Evolutionary conservation across 2,888 invertebrate genomes (phyloP), one percentile per base, ranked within the genome.

Genomic region (Willowsia nigromaculata): DNA sequence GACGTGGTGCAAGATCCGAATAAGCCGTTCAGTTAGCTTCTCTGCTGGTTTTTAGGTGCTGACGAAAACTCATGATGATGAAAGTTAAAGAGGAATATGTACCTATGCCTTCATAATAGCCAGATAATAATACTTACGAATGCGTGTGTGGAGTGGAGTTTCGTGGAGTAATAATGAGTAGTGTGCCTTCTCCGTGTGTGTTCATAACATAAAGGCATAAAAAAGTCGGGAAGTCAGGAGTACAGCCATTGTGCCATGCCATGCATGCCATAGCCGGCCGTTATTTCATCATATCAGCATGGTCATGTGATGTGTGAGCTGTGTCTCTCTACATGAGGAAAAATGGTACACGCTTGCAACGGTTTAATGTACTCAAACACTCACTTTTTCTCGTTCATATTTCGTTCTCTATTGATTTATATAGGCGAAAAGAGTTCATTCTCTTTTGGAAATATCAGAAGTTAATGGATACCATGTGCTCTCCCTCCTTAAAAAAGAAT

Each of bases 221-320:
- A n/a, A n/a, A n/a, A n/a, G n/a, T n/a, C n/a, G 37, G 9, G 37
- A 37, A 37, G 4, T 37, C 47, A 50, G 50, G 18, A 18, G 50
- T 50, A 50, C n/a, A 11, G 18, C 50, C n/a, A 25, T 37, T 18
- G 9, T 33, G 65, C 65, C 9, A 65, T 65, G 65, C 65, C n/a
- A 65, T 62, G 62, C 62, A 30, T 65, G 65, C 18, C 37, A 25
- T 65, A 37, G 33, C 65, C 65, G 65, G 33, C 65, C 33, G 65
- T 37, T 33, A 9, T 18, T 50, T 65, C 65, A 65, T 65, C 37
- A 65, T 33, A 65, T 18, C n/a, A n/a, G 4, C 13, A 11, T 50
- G 50, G 50, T 50, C 50, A 50, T 50, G 50, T 65, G 22, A 65
- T 65, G 65, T 65, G 65, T 9, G 65, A n/a, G n/a, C 37, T 65